Evolutionary conservation across 2,113 vertebrate species (phyloP).

Genomic region (Rhinoderma darwinii): DNA sequence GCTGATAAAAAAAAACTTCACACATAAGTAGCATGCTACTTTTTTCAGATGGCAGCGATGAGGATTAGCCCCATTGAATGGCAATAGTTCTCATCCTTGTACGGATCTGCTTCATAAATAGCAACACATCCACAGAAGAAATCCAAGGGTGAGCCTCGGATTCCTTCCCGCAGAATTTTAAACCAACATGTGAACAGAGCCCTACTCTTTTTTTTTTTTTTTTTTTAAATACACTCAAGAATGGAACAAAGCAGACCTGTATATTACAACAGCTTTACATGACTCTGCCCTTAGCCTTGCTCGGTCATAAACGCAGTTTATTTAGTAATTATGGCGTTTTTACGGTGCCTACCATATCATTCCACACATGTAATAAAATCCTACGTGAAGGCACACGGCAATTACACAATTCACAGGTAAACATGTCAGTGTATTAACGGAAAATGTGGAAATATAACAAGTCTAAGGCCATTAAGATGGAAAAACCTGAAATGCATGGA

Average conservation of each 20-base stretch:
- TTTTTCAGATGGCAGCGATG: too few relatives aligned
- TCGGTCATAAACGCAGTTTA: not conserved
- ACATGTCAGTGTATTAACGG: not conserved
- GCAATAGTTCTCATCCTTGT: too few relatives aligned
- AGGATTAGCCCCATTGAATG: too few relatives aligned
- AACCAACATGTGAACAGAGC: too few relatives aligned
- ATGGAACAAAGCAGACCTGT: not conserved
- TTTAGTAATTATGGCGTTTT: not conserved
- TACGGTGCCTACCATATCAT: not conserved
- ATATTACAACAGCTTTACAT: not conserved
- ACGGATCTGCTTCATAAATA: too few relatives aligned
- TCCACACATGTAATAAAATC: not conserved
- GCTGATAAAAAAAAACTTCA: too few relatives aligned
- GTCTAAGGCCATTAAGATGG: not conserved
- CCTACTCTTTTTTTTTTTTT: too few relatives aligned
- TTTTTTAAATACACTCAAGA: not conserved
- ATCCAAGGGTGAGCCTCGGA: too few relatives aligned
- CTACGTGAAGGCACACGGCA: not conserved
- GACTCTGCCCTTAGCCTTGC: not conserved
- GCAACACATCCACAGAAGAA: too few relatives aligned
- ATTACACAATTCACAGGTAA: not conserved
- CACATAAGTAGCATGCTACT: too few relatives aligned
- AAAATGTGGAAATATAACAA: not conserved
- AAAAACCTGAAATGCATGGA: not conserved
- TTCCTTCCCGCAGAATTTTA: too few relatives aligned